Conservation (phyloP, 2,888 invertebrate species). For the Netelia fuscicornis region DNA sequence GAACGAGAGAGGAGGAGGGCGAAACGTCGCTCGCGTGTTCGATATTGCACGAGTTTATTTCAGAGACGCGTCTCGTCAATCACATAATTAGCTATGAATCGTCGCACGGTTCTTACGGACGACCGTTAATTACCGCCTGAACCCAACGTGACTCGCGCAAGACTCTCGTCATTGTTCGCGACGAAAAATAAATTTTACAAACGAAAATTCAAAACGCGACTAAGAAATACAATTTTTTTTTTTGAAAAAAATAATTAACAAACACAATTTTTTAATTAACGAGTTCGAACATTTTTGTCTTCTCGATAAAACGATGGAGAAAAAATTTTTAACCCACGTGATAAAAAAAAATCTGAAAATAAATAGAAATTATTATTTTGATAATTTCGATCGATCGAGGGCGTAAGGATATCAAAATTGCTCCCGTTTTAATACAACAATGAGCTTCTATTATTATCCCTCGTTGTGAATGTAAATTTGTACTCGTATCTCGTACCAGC, state of each 20-base stretch:
- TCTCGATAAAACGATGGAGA: background rate
- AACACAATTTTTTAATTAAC: background rate
- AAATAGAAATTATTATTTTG: background rate
- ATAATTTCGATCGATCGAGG: background rate
- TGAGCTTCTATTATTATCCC: constrained; percentile 31
- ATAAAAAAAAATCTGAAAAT: background rate
- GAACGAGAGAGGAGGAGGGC: background rate
- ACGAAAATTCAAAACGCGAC: background rate
- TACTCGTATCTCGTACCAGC: constrained; percentile 34
- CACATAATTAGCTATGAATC: constrained; percentile 49
- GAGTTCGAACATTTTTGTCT: background rate
- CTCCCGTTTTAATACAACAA: constrained; percentile 15
- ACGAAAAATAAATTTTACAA: background rate
- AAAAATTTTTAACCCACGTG: too few relatives aligned
- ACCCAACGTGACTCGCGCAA: constrained; percentile 38
- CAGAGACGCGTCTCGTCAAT: constrained; percentile 46
- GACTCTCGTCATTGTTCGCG: background rate
- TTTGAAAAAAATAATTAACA: background rate
- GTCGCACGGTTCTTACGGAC: constrained; percentile 38
- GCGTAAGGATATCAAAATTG: background rate
- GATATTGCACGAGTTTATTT: constrained; percentile 8
- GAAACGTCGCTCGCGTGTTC: constrained; percentile 36
- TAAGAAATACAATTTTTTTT: background rate
- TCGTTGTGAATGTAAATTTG: constrained; percentile 59
- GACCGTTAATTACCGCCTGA: constrained; percentile 44